phyloP scores from a whole-genome alignment of 2,113 vertebrate species.

The Halichoerus grypus region DNA sequence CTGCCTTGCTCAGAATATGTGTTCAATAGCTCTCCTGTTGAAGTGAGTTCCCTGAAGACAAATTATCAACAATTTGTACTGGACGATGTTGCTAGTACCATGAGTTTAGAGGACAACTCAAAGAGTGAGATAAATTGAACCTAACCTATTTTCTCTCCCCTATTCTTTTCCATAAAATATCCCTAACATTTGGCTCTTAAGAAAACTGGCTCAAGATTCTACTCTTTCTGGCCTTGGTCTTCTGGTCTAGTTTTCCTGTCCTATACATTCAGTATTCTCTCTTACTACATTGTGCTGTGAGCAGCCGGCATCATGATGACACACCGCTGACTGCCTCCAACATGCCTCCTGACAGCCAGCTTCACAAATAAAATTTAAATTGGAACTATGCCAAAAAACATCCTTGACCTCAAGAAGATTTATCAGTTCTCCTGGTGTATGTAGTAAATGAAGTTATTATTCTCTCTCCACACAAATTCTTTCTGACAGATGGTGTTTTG shows the following conservation, averaged over 20 bases:
- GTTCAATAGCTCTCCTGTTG: background rate
- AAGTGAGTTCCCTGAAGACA: background rate
- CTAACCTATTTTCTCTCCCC: background rate
- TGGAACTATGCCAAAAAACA: slow-evolving; percentile 66
- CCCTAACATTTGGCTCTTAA: background rate
- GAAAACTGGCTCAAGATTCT: background rate
- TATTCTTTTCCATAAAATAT: background rate
- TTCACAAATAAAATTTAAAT: slow-evolving; percentile 75
- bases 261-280: fast-evolving
- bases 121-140: background rate
- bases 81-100: background rate
- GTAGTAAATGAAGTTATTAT: slow-evolving; percentile 76
- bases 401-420: slow-evolving; percentile 66
- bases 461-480: slow-evolving; percentile 71
- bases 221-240: background rate
- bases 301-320: background rate
- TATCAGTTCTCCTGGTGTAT: slow-evolving; percentile 57
- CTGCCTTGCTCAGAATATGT: background rate
- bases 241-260: background rate
- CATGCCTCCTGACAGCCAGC: slow-evolving; percentile 53
- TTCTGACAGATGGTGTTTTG: slow-evolving; percentile 76
- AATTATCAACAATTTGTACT: background rate
- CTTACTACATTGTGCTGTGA: fast-evolving
- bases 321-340: background rate
- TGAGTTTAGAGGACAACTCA: background rate